phyloP scores from a whole-genome alignment of 2,888 invertebrate species.

The Biston stratarius region DNA sequence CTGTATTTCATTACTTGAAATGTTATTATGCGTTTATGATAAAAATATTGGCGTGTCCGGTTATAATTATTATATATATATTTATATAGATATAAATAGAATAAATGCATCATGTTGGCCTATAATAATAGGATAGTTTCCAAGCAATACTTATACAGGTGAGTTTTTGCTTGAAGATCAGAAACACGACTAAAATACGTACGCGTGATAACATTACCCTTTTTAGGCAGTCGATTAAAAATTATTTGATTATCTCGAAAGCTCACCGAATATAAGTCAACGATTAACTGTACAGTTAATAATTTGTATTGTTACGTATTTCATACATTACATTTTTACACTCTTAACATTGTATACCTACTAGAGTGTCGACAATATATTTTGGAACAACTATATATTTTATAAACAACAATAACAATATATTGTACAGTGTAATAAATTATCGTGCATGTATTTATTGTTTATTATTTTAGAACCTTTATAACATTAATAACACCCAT shows the following conservation, averaged over 20 bases:
- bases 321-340: constrained; percentile 72
- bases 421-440: constrained; percentile 87
- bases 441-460: constrained; percentile 79
- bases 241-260: neutral
- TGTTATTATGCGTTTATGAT: neutral
- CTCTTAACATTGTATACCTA: constrained; percentile 60
- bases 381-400: constrained; percentile 85
- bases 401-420: constrained; percentile 81
- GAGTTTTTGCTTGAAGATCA: neutral
- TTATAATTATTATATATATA: constrained; percentile 17
- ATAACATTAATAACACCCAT: neutral
- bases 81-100: constrained; percentile 4
- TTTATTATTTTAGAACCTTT: constrained; percentile 52
- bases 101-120: constrained; percentile 33
- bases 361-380: constrained; percentile 84
- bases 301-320: constrained; percentile 62
- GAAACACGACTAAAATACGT: too few species aligned
- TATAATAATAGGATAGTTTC: constrained; percentile 21
- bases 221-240: too few species aligned
- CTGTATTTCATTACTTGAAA: neutral
- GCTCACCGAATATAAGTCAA: constrained; percentile 8
- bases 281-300: constrained; percentile 9
- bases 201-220: too few species aligned
- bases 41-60: constrained; percentile 6
- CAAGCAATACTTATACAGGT: constrained; percentile 18